Evolutionary conservation across 2,113 vertebrate species (phyloP).

Genomic region (Melanotaenia duboulayi): DNA sequence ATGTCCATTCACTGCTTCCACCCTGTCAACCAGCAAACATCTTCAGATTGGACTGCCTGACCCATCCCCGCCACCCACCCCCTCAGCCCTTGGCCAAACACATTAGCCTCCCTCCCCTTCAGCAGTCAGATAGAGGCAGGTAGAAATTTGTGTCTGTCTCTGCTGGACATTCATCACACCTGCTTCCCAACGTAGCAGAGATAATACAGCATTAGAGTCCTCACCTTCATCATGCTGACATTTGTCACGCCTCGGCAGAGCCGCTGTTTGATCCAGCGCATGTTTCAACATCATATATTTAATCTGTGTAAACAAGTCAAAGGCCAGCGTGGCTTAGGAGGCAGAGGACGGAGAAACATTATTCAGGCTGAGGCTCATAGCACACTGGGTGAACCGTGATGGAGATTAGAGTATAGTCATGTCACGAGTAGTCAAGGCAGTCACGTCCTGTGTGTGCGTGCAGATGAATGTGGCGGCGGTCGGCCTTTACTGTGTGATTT

Average conservation of each 20-base stretch:
- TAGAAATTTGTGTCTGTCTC: slow-evolving; percentile 56
- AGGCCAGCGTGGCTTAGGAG: slow-evolving; percentile 62
- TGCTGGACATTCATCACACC: slow-evolving; percentile 67
- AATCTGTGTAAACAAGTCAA: slow-evolving; percentile 79
- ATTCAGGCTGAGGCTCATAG: slow-evolving; percentile 51
- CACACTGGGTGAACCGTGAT: slow-evolving; percentile 31
- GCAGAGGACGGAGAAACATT: slow-evolving; percentile 49
- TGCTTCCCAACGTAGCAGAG: slow-evolving; percentile 56
- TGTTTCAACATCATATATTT: slow-evolving; percentile 72
- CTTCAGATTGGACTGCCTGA: slow-evolving; percentile 62
- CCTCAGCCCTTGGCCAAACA: slow-evolving; percentile 44
- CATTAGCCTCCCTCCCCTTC: slow-evolving; percentile 19
- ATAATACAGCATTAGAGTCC: slow-evolving; percentile 70
- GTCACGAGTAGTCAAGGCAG: slow-evolving; percentile 64
- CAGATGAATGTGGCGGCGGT: slow-evolving; percentile 17
- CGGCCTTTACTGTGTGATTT: slow-evolving; percentile 44
- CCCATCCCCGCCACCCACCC: slow-evolving; percentile 10
- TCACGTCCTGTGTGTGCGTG: slow-evolving; percentile 27
- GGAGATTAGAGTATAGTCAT: slow-evolving; percentile 67
- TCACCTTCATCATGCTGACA: slow-evolving; percentile 76
- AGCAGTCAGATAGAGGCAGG: slow-evolving; percentile 59
- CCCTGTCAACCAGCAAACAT: slow-evolving; percentile 72
- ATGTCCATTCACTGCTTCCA: slow-evolving; percentile 65
- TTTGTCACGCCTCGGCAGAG: slow-evolving; percentile 62
- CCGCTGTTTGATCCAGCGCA: slow-evolving; percentile 54